These are phyloP conservation scores for Dolichoris vasculosae DNA, from an alignment of 1,140 invertebrate genomes.

Conservation along the genomic window DNA sequence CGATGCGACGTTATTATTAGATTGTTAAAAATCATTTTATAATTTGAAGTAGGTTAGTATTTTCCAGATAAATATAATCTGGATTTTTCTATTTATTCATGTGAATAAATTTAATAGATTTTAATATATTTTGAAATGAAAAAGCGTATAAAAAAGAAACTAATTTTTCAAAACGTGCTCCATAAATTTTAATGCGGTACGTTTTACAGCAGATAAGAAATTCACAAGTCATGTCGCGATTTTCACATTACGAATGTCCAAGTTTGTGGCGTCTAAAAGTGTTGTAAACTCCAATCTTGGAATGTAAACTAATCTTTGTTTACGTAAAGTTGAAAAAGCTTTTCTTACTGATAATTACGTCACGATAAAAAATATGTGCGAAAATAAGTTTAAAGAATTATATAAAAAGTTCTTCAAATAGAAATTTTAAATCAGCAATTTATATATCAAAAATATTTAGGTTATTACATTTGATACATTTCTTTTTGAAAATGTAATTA, in stretches of 20 bases:
- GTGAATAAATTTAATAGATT: too few relatives aligned
- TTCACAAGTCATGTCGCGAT: background rate
- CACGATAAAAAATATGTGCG: background rate
- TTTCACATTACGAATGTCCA: background rate
- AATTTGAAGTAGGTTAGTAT: background rate
- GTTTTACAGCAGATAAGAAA: slow-evolving; percentile 2
- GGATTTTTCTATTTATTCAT: too few relatives aligned
- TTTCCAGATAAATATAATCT: too few relatives aligned
- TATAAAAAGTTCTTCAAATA: too few relatives aligned
- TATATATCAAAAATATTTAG: too few relatives aligned
- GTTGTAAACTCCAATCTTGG: background rate
- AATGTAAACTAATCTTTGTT: background rate
- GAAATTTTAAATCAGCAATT: too few relatives aligned
- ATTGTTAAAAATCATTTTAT: background rate
- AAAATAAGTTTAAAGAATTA: background rate
- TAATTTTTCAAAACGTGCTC: background rate
- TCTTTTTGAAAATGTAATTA: too few relatives aligned
- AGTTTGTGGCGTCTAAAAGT: background rate
- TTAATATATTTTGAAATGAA: too few relatives aligned
- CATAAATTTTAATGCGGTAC: background rate
- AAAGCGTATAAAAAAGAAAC: too few relatives aligned
- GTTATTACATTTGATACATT: too few relatives aligned
- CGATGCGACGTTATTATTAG: background rate
- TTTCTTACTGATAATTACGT: background rate
- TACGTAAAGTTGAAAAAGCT: background rate